These are phyloP conservation scores for Didymodactylos carnosus DNA, from an alignment of 2,888 invertebrate genomes.

Conservation along the genomic window DNA sequence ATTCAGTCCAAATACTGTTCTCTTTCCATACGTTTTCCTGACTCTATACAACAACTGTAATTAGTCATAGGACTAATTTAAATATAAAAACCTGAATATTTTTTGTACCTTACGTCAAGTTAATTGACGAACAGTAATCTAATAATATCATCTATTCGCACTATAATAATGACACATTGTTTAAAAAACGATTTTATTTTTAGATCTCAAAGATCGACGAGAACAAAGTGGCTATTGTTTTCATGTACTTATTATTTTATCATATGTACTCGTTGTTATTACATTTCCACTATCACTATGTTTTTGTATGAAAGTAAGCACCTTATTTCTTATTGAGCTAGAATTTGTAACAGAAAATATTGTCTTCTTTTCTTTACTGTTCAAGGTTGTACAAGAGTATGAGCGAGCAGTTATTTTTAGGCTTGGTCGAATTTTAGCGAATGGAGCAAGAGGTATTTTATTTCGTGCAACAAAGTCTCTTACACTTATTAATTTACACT, in stretches of 20 bases:
- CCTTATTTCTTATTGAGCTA: neutral
- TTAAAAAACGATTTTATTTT: neutral
- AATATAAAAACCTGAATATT: no score
- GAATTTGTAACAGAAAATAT: no score
- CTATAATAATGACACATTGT: neutral
- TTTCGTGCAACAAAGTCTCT: no score
- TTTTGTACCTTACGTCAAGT: no score
- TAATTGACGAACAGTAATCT: no score
- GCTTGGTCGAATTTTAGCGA: slow-evolving; percentile 73
- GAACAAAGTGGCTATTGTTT: neutral
- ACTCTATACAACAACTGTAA: no score
- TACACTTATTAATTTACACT: no score
- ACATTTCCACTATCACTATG: slow-evolving; percentile 14
- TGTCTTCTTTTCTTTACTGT: neutral
- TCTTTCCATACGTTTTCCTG: no score
- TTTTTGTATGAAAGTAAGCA: slow-evolving; percentile 5
- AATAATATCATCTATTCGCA: no score
- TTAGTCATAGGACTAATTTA: no score
- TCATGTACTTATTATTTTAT: neutral
- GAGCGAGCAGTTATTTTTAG: slow-evolving; percentile 78
- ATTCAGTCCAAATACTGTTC: no score
- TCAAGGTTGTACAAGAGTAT: slow-evolving; percentile 55
- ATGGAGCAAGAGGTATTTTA: slow-evolving; percentile 62
- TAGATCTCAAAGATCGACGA: neutral
- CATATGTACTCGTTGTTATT: slow-evolving; percentile 3